Percentiles rank a stretch among this genome's conserved stretches.
Conservation (phyloP, 2,113 vertebrate genomes). For the Lichenostomus cassidix region DNA sequence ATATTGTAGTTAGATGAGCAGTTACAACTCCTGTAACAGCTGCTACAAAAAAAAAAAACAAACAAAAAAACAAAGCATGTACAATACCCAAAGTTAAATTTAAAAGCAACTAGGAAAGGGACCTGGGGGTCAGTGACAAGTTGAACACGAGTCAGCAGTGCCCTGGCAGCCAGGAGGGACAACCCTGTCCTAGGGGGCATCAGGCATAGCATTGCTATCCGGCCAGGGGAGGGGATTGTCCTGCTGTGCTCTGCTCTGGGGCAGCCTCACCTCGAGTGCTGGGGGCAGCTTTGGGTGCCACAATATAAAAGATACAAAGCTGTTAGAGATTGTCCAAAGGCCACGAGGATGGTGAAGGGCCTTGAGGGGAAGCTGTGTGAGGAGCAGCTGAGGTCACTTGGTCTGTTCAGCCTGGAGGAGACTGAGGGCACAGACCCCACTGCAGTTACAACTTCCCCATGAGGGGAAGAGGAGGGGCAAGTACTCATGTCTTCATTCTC, state of each 20-base stretch:
- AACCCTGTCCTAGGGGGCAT: rapidly evolving
- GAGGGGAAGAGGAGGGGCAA: background rate
- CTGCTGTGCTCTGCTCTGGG: rapidly evolving
- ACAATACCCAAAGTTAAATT: constrained; percentile 40
- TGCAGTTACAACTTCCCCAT: background rate
- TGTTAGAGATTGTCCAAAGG: background rate
- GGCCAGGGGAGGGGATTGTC: background rate
- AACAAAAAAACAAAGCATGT: constrained; percentile 64
- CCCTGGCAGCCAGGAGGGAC: background rate
- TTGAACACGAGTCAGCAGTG: background rate
- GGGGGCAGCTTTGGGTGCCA: background rate
- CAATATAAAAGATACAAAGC: background rate
- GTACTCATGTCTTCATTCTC: background rate
- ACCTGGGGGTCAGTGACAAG: background rate
- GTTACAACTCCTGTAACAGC: constrained; percentile 54
- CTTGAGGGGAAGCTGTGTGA: rapidly evolving
- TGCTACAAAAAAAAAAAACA: constrained; percentile 69
- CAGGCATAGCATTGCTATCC: rapidly evolving
- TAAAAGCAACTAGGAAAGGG: constrained; percentile 48
- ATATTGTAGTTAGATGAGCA: constrained; percentile 39
- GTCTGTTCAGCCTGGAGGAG: background rate
- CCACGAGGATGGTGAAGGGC: background rate
- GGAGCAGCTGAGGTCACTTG: background rate
- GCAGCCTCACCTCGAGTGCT: rapidly evolving
- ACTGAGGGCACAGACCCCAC: background rate